Evolutionary conservation across 2,888 invertebrate genomes (phyloP).

Genomic region (Margaritifera margaritifera): DNA sequence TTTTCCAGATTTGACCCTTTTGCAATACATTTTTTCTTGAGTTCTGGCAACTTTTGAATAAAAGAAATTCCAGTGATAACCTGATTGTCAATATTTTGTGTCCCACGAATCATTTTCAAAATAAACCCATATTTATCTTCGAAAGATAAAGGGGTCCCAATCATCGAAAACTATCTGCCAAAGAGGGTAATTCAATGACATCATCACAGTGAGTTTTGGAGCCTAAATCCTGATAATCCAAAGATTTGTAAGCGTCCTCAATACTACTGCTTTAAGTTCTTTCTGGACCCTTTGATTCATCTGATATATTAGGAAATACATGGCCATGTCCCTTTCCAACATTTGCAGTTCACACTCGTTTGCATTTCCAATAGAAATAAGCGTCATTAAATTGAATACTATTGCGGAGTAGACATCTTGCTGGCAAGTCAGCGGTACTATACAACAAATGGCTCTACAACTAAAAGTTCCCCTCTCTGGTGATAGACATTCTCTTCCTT

Average conservation of each 20-base stretch:
- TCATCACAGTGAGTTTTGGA: no score
- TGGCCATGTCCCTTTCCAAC: constrained; percentile 13
- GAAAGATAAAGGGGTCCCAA: constrained; percentile 22
- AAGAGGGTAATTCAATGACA: no score
- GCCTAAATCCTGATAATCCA: no score
- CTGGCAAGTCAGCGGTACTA: constrained; percentile 18
- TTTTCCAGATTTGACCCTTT: constrained; percentile 3
- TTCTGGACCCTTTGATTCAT: constrained; percentile 8
- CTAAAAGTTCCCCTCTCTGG: constrained; percentile 8
- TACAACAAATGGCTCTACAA: constrained; percentile 5
- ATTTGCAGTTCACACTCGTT: constrained; percentile 11
- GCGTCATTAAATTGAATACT: constrained; percentile 19
- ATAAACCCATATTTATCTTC: constrained; percentile 19
- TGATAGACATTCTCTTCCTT: constrained; percentile 4
- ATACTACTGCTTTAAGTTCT: constrained; percentile 3
- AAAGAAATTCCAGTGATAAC: constrained; percentile 14
- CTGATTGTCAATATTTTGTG: constrained; percentile 19
- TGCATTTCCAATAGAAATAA: constrained; percentile 17
- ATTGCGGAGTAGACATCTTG: constrained; percentile 13
- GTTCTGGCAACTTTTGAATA: no score
- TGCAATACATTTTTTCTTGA: constrained; percentile 10
- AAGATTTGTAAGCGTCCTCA: constrained; percentile 1
- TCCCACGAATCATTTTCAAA: constrained; percentile 18
- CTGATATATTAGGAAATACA: constrained; percentile 10
- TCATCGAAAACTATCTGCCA: constrained; percentile 17